Conservation (phyloP, 37 sponge, comb jelly and placozoan species). For the Geodia barretti region DNA sequence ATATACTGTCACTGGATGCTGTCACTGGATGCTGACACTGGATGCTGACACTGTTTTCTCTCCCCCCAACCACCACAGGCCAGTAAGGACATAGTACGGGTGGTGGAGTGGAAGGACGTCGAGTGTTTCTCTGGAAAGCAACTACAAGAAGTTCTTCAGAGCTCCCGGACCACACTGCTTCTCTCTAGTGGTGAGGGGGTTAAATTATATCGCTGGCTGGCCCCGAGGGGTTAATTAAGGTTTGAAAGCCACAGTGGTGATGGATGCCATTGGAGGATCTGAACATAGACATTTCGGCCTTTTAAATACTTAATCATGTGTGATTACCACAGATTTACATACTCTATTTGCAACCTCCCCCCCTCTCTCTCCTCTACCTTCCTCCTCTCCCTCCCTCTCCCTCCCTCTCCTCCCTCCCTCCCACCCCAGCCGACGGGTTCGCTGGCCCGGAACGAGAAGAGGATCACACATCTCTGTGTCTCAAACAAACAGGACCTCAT, state of each 20-base stretch:
- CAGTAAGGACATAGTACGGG: constrained; percentile 61
- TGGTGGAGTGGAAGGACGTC: constrained; percentile 84
- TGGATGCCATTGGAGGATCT: neutral
- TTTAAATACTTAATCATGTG: too few species aligned
- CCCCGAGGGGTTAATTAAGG: too few species aligned
- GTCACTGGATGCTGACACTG: too few species aligned
- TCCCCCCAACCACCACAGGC: too few species aligned
- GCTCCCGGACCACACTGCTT: constrained; percentile 78
- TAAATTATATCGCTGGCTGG: too few species aligned
- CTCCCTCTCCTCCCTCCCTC: neutral
- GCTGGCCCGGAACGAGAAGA: constrained; percentile 51
- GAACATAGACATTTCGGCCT: neutral
- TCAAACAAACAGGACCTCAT: constrained; percentile 63
- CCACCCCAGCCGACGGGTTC: constrained; percentile 65
- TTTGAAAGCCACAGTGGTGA: neutral
- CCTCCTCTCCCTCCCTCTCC: neutral
- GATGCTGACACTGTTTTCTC: too few species aligned
- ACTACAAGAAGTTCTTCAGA: constrained; percentile 78
- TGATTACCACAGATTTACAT: too few species aligned
- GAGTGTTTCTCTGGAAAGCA: constrained; percentile 60
- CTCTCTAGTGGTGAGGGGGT: constrained; percentile 71
- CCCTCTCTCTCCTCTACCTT: constrained; percentile 4
- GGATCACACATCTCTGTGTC: constrained; percentile 73
- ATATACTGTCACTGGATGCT: too few species aligned
- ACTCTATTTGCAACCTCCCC: too few species aligned